Percentiles rank a stretch among this genome's conserved stretches.
phyloP scores from a whole-genome alignment of 2,797 vertebrate species.

The Apogon hyalosoma region DNA sequence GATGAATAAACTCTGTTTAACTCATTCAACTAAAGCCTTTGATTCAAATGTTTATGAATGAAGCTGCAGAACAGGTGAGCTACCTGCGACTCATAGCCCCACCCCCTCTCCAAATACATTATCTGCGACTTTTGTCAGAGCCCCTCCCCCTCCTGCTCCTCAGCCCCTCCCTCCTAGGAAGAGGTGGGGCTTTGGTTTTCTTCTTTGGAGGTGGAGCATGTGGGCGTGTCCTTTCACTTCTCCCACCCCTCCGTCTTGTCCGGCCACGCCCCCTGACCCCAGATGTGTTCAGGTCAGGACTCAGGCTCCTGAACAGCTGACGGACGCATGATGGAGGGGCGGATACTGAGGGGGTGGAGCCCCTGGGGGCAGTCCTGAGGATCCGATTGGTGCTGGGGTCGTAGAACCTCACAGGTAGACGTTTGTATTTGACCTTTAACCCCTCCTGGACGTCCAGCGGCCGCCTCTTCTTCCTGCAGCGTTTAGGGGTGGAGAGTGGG shows the following conservation, averaged over 20 bases:
- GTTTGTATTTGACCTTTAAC: conserved; percentile 88
- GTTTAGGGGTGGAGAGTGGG: conserved; percentile 25
- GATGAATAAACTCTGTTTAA: too few relatives aligned
- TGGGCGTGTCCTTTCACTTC: conserved; percentile 25
- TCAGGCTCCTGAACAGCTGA: conserved; percentile 87
- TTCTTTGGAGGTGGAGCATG: conserved; percentile 1
- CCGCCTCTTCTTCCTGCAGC: conserved; percentile 72
- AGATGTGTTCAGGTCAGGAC: conserved; percentile 84
- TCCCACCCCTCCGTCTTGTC: conserved; percentile 11
- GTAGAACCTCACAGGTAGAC: conserved; percentile 86
- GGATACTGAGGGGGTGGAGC: conserved; percentile 22
- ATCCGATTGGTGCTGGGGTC: conserved; percentile 87
- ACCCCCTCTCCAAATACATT: conserved; percentile 10
- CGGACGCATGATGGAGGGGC: conserved; percentile 81
- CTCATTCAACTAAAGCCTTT: background rate
- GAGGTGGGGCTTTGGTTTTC: conserved; percentile 28
- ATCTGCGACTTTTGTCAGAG: conserved; percentile 22
- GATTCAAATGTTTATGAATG: background rate
- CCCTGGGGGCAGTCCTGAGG: conserved; percentile 82
- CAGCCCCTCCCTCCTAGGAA: conserved; percentile 56
- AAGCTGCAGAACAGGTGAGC: background rate
- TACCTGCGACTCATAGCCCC: too few relatives aligned
- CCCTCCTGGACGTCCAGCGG: conserved; percentile 75
- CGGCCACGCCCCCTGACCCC: conserved; percentile 40
- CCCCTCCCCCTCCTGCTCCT: conserved; percentile 40